These are phyloP conservation scores for Aphelocoma coerulescens DNA, from an alignment of 2,113 vertebrate species.

Conservation along the genomic window DNA sequence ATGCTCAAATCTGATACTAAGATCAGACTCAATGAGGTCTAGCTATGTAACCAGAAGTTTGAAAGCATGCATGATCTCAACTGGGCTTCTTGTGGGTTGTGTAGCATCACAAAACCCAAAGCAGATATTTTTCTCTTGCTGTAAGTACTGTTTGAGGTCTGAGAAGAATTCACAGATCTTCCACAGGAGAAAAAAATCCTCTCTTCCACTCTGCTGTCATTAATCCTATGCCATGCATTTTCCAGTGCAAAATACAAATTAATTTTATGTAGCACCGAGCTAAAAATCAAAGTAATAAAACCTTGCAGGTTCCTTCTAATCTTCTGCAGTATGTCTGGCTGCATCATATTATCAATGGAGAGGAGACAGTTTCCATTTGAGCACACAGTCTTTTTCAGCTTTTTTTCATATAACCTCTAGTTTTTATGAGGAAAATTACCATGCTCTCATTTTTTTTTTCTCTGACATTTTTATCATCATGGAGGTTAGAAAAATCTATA, in stretches of 20 bases:
- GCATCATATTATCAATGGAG: neutral
- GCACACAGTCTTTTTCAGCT: neutral
- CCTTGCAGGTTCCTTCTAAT: conserved; percentile 8
- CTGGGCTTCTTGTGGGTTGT: neutral
- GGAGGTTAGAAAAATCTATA: neutral
- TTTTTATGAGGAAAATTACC: neutral
- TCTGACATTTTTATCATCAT: neutral
- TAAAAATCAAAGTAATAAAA: conserved; percentile 31
- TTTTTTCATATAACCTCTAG: neutral
- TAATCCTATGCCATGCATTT: conserved; percentile 11
- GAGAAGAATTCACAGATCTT: neutral
- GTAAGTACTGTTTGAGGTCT: neutral
- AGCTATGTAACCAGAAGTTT: neutral
- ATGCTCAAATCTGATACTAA: neutral
- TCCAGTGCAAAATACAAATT: conserved; percentile 45
- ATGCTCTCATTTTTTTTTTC: neutral
- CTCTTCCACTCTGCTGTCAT: conserved; percentile 5
- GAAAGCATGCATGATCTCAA: neutral
- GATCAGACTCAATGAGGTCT: neutral
- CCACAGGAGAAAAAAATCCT: neutral
- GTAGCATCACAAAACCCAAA: neutral
- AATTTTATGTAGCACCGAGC: conserved; percentile 23
- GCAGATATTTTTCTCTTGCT: neutral
- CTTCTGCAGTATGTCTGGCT: neutral
- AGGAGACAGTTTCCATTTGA: conserved; percentile 19